Conservation (phyloP, 64 coral and sea anemone genomes). For the Montipora efflorescens region DNA sequence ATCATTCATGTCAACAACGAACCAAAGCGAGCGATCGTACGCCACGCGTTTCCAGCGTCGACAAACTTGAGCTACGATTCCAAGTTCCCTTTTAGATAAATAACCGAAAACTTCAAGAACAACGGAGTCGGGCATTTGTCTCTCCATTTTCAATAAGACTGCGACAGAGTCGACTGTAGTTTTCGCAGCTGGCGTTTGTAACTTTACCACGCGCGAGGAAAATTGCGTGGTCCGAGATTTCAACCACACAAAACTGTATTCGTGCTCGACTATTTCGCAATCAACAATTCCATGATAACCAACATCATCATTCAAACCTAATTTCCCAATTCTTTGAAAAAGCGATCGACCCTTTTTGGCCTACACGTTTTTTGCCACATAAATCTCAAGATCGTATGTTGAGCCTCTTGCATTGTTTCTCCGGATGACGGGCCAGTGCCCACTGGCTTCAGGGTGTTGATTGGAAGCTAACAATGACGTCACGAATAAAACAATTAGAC, state of each 20-base stretch:
- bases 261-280: constrained; percentile 29
- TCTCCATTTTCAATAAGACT: constrained; percentile 66
- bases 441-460: constrained; percentile 45
- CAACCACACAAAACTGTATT: constrained; percentile 3
- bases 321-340: neutral
- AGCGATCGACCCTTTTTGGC: neutral
- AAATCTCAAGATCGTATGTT: neutral
- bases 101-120: constrained; percentile 92
- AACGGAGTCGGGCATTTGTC: constrained; percentile 87
- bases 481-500: constrained; percentile 10
- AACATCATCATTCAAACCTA: neutral
- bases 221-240: constrained; percentile 31
- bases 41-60: constrained; percentile 93
- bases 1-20: constrained; percentile 85
- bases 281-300: neutral
- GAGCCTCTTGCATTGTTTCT: constrained; percentile 5
- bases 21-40: constrained; percentile 97
- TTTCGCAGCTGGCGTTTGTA: constrained; percentile 57
- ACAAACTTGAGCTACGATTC: constrained; percentile 79
- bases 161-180: constrained; percentile 21
- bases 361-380: constrained; percentile 9
- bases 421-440: constrained; percentile 39
- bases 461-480: constrained; percentile 28
- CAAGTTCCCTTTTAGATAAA: constrained; percentile 81
- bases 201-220: constrained; percentile 49